Conservation (phyloP, 2,113 vertebrate species). For the Hyla sarda region DNA sequence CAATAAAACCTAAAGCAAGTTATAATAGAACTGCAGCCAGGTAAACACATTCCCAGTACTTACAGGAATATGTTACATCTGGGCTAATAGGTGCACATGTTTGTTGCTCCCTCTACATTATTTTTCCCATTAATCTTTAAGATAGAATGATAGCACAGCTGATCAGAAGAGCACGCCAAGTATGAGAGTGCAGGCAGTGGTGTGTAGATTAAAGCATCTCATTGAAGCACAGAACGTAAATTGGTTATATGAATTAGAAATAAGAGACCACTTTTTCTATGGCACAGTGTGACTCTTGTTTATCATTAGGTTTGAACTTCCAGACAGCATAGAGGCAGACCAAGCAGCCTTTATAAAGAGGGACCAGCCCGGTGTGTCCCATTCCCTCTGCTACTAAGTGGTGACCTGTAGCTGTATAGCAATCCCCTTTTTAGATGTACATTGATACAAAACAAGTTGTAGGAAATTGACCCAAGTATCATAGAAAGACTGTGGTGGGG, state of each 20-base stretch:
- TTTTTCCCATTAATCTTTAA: neutral
- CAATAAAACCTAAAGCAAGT: slow-evolving; percentile 3
- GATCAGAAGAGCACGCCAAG: neutral
- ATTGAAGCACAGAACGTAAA: neutral
- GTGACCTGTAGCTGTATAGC: too few relatives aligned
- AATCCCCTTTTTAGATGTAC: too few relatives aligned
- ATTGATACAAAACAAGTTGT: too few relatives aligned
- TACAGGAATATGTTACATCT: neutral
- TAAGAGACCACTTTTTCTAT: neutral
- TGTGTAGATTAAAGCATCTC: neutral
- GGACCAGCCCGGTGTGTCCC: too few relatives aligned
- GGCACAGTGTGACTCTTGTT: too few relatives aligned
- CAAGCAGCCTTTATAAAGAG: too few relatives aligned
- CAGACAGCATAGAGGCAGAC: too few relatives aligned
- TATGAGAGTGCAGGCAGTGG: neutral
- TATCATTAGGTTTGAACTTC: too few relatives aligned
- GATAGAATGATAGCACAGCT: neutral
- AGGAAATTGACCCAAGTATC: too few relatives aligned
- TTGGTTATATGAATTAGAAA: too few relatives aligned
- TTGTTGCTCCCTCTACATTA: neutral
- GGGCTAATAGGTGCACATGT: neutral
- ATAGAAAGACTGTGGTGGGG: too few relatives aligned
- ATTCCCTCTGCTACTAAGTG: too few relatives aligned
- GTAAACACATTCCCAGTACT: neutral
- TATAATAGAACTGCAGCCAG: neutral